Evolutionary conservation across 2,113 vertebrate species (phyloP), one percentile per base, ranked within the genome.

Genomic region (Melospiza georgiana): DNA sequence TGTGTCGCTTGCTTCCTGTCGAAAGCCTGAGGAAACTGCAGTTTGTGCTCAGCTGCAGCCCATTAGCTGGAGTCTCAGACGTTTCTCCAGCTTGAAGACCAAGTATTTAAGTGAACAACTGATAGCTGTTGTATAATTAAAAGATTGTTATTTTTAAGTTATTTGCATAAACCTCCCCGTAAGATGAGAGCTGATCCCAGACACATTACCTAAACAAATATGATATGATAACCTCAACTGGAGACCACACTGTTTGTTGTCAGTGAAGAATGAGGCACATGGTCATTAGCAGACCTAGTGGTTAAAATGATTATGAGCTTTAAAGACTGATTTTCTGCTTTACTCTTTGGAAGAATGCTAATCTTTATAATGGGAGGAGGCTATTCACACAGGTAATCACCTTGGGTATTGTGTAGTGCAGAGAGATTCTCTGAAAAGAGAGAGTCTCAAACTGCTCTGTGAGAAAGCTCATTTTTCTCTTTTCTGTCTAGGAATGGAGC

Each of bases 11-110:
- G 31, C 62, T 94, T 96, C 84, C 79, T 39, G 44, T 21, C 11
- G 35, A 91, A 93, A 89, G 65, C 65, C 66, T 71, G 92, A 48
- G 92, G 63, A 82, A 96, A 92, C 77, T 94, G 43, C 54, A 54
- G 25, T 8, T 10, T 68, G 84, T 79, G 73, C 80, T 93, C 85
- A 90, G 54, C 71, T 97, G 87, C 78, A 62, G 78, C 77, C 79
- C 22, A 17, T 85, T 39, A 68, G 33, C 43, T 2, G 5, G 27
- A 10, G 1, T 33, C 88, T 65, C 35, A 74, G 71, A 73, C 39
- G 24, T 84, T 39, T 83, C 75, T 96, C 35, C 44, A 31, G 22
- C 27, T 48, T 49, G 66, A 81, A 76, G 73, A 95, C 21, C 68
- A 59, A 85, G 71, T 41, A 83, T 59, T 68, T 78, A 58, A 76